These are phyloP conservation scores for Sepioteuthis lessoniana DNA, from an alignment of 2,888 invertebrate species.

Conservation along the genomic window DNA sequence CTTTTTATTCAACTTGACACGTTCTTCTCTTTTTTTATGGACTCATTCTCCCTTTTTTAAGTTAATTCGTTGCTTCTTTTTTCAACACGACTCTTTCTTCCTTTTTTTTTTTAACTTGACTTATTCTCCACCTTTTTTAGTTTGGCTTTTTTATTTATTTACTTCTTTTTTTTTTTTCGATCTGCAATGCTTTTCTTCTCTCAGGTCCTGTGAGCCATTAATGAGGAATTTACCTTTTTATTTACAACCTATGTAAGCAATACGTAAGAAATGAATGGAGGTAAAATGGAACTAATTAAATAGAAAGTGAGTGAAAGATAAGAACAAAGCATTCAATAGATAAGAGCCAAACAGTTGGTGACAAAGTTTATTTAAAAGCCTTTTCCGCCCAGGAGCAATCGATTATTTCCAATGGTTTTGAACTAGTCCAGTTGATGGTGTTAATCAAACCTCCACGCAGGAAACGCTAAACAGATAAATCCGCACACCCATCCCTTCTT, in stretches of 20 bases:
- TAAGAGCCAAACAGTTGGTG: background rate
- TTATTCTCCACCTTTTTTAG: too few species aligned
- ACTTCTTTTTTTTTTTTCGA: background rate
- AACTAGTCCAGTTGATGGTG: background rate
- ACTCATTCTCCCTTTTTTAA: too few species aligned
- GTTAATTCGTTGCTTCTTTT: too few species aligned
- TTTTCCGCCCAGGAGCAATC: background rate
- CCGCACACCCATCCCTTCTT: too few species aligned
- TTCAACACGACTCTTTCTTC: too few species aligned
- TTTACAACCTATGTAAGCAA: background rate
- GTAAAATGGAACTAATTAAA: background rate
- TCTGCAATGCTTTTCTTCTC: background rate
- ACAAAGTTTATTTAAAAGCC: background rate
- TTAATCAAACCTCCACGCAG: background rate
- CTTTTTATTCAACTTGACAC: too few species aligned
- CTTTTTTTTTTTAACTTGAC: too few species aligned
- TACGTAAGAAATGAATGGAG: background rate
- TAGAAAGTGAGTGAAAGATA: too few species aligned
- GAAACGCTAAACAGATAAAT: background rate
- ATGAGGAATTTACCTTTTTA: background rate
- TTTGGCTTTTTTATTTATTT: too few species aligned
- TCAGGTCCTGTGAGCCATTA: background rate
- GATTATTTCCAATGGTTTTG: background rate
- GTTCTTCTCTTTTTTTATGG: too few species aligned
- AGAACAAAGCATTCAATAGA: background rate